Percentiles rank a stretch among this genome's conserved stretches.
Evolutionary conservation across 2,888 invertebrate genomes (phyloP).

Genomic region (Epirrita christyi): DNA sequence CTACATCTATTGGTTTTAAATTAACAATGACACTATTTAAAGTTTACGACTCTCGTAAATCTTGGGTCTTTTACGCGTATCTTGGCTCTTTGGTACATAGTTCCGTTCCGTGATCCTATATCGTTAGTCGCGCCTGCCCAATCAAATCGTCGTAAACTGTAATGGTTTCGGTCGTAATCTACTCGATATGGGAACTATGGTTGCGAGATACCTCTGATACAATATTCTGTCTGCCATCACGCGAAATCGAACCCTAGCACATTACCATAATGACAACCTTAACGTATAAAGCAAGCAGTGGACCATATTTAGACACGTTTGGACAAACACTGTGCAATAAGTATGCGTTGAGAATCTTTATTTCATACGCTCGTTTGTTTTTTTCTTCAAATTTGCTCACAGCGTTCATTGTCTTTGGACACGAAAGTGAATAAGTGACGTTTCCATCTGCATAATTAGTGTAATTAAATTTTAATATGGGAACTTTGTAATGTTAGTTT

Average conservation of each 20-base stretch:
- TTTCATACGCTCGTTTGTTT: conserved; percentile 58
- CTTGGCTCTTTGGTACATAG: conserved; percentile 58
- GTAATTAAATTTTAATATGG: conserved; percentile 25
- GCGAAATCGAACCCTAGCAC: conserved; percentile 41
- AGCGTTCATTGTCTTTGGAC: conserved; percentile 25
- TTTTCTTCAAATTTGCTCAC: conserved; percentile 34
- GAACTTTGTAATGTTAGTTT: conserved; percentile 13
- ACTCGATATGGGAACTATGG: conserved; percentile 78
- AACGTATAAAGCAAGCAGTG: conserved; percentile 1
- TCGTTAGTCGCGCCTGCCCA: conserved; percentile 75
- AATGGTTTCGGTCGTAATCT: conserved; percentile 73
- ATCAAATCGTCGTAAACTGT: conserved; percentile 79
- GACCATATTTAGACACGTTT: conserved; percentile 40
- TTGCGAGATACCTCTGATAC: conserved; percentile 62
- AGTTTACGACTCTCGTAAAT: conserved; percentile 76
- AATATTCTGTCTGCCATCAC: conserved; percentile 31
- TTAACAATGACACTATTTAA: conserved; percentile 67
- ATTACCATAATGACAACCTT: conserved; percentile 7
- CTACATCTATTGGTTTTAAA: conserved; percentile 65
- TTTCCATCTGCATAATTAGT: conserved; percentile 24
- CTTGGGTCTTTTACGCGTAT: conserved; percentile 67
- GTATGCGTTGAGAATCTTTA: conserved; percentile 68
- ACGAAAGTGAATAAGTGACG: conserved; percentile 15
- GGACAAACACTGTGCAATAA: conserved; percentile 70
- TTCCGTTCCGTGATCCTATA: conserved; percentile 69